Conservation (phyloP, 2,113 vertebrate species). For the Coptodon rendalli region DNA sequence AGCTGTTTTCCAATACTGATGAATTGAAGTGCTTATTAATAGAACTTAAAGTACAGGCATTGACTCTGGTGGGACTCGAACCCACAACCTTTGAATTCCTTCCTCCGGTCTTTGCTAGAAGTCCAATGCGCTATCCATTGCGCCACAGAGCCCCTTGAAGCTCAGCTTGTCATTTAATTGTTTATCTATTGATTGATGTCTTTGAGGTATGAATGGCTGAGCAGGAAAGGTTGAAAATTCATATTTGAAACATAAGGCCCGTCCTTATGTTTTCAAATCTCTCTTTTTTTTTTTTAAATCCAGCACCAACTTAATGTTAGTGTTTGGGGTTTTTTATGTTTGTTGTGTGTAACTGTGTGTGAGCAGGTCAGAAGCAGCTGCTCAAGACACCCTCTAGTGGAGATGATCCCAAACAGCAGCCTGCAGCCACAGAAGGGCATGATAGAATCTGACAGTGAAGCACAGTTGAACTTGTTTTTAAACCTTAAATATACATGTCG, state of each 20-base stretch:
- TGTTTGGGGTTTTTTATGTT: fast-evolving
- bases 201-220: background rate
- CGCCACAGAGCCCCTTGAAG: background rate
- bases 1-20: background rate
- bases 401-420: background rate
- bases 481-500: background rate
- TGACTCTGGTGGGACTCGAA: background rate
- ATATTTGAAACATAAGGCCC: background rate
- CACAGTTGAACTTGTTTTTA: background rate
- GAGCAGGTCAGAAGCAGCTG: background rate
- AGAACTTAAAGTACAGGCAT: fast-evolving
- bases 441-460: background rate
- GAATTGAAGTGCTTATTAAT: background rate
- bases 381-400: background rate
- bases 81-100: background rate
- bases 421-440: background rate
- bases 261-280: fast-evolving
- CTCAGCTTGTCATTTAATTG: fast-evolving
- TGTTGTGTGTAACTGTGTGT: background rate
- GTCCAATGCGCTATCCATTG: background rate
- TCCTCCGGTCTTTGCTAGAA: background rate
- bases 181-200: background rate
- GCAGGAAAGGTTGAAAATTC: background rate
- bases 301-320: background rate
- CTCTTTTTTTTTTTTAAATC: fast-evolving